Conservation (phyloP, 1,140 invertebrate species). For the Drosophila azteca region DNA sequence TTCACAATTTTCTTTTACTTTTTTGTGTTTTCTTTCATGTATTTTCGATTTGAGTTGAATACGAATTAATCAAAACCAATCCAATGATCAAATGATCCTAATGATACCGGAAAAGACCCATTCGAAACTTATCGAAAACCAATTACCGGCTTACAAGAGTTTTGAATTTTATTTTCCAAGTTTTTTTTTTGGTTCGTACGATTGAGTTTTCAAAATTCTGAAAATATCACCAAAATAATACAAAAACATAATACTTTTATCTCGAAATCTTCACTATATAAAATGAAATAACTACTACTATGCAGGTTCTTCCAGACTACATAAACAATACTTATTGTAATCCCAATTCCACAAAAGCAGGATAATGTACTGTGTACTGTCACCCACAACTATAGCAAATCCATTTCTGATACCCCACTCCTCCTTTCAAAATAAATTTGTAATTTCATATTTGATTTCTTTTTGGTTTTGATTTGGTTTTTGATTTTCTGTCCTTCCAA, state of each 20-base stretch:
- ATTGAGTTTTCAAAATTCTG: constrained; percentile 28
- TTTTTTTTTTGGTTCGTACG: constrained; percentile 30
- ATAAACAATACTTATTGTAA: constrained; percentile 35
- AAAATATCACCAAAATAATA: constrained; percentile 51
- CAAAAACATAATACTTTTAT: constrained; percentile 50
- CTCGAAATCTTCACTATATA: constrained; percentile 57
- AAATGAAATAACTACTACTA: constrained; percentile 50
- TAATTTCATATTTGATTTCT: constrained; percentile 23
- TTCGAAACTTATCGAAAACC: constrained; percentile 3
- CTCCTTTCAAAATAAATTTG: constrained; percentile 18
- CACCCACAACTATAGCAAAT: constrained; percentile 18
- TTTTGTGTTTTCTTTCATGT: constrained; percentile 47
- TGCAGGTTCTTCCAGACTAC: constrained; percentile 73
- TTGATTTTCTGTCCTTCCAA: constrained; percentile 20
- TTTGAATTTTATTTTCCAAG: constrained; percentile 22
- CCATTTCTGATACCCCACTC: constrained; percentile 18
- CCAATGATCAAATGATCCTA: constrained; percentile 45
- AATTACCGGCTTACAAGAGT: constrained; percentile 49
- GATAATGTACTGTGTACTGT: constrained; percentile 51
- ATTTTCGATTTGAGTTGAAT: constrained; percentile 54
- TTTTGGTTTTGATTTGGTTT: constrained; percentile 7
- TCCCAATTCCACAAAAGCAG: constrained; percentile 61
- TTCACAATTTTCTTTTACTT: constrained; percentile 42
- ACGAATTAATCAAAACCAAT: constrained; percentile 37
- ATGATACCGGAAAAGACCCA: not conserved